A percentile compares a stretch with the other conserved stretches of the same genome.
These are phyloP conservation scores for Strigamia crassipes DNA, from an alignment of 2,888 invertebrate species.

Conservation along the genomic window DNA sequence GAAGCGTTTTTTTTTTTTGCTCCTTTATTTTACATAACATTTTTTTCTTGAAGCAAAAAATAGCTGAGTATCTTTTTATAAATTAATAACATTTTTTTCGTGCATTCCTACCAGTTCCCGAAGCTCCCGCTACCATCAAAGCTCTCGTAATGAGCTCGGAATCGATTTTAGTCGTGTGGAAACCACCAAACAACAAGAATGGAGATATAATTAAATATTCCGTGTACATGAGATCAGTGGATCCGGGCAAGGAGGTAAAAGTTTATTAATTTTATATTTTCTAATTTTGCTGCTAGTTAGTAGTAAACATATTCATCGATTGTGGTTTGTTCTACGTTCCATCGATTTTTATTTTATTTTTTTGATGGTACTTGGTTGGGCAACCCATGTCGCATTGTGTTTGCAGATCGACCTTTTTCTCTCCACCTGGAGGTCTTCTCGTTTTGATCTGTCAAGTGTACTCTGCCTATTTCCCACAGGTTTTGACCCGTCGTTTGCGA, in stretches of 20 bases:
- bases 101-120: conserved; percentile 68
- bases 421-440: conserved; percentile 8
- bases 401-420: conserved; percentile 31
- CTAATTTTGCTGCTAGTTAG: not conserved
- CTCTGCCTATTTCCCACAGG: conserved; percentile 15
- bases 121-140: conserved; percentile 77
- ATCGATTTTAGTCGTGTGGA: conserved; percentile 77
- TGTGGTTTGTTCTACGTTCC: not conserved
- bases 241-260: conserved; percentile 50
- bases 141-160: conserved; percentile 75
- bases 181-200: conserved; percentile 74
- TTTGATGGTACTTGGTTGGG: conserved; percentile 16
- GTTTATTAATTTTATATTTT: not conserved
- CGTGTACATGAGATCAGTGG: conserved; percentile 58
- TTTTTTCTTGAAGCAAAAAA: not conserved
- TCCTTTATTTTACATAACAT: not conserved
- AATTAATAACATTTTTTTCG: conserved; percentile 51
- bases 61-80: not conserved
- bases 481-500: conserved; percentile 18
- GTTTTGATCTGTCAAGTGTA: conserved; percentile 1
- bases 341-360: conserved; percentile 2
- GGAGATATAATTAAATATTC: conserved; percentile 75
- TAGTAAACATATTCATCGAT: not conserved
- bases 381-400: conserved; percentile 24
- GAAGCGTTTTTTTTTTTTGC: not conserved